Percentiles rank a stretch among this genome's conserved stretches.
Conservation (phyloP, 2,113 vertebrate genomes). For the Gorsachius goisagi region DNA sequence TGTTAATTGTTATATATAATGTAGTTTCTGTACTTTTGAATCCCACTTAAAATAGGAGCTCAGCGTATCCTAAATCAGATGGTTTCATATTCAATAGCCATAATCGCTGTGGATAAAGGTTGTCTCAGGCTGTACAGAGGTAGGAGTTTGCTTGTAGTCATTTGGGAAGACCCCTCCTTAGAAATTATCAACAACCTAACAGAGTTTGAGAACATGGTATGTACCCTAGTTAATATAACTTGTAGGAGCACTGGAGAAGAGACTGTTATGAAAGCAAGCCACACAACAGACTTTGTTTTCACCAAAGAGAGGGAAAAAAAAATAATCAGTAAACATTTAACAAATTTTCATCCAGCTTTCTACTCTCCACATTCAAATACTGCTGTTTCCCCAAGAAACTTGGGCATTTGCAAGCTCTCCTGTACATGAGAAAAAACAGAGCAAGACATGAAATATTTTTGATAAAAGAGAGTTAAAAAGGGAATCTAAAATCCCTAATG, state of each 20-base stretch:
- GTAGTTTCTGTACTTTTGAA: not conserved
- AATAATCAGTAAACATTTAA: not conserved
- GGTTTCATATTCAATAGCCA: rapidly evolving
- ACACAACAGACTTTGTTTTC: not conserved
- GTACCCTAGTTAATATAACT: not conserved
- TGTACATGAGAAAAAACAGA: not conserved
- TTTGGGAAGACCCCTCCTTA: not conserved
- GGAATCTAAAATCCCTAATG: constrained; percentile 20
- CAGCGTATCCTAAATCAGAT: not conserved
- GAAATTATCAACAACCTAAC: not conserved
- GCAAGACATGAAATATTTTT: not conserved
- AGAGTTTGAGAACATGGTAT: not conserved
- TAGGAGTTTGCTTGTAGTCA: not conserved
- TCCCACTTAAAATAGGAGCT: not conserved
- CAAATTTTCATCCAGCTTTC: not conserved
- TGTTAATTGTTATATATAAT: too few relatives aligned
- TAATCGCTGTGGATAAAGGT: rapidly evolving
- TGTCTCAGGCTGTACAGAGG: not conserved
- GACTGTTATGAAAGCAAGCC: not conserved
- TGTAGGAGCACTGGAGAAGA: not conserved
- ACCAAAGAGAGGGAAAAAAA: too few relatives aligned
- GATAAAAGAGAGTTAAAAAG: not conserved
- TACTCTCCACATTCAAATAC: not conserved
- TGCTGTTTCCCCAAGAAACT: not conserved
- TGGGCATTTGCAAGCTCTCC: not conserved